Evolutionary conservation across 1,140 invertebrate genomes (phyloP).

Genomic region (Calliphora vicina): DNA sequence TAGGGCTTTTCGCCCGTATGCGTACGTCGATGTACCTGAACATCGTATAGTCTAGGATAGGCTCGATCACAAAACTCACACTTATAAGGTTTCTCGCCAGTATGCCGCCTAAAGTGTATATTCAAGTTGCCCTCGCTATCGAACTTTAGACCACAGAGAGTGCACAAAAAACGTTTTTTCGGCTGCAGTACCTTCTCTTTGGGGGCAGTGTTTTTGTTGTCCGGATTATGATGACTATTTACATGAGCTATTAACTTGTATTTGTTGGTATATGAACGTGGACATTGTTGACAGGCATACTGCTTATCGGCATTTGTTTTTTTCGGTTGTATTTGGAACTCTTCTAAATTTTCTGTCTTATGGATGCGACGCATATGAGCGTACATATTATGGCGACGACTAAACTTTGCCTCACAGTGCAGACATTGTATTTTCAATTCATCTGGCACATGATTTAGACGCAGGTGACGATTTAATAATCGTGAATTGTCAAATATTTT

Average conservation of each 20-base stretch:
- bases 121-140: slow-evolving; percentile 5
- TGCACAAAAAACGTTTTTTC: neutral
- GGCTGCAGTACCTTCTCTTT: neutral
- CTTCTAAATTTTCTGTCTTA: slow-evolving; percentile 7
- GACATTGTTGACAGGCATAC: neutral
- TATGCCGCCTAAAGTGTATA: slow-evolving; percentile 27
- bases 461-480: neutral
- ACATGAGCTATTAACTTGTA: slow-evolving; percentile 18
- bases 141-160: slow-evolving; percentile 1
- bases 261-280: slow-evolving; percentile 3
- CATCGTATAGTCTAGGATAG: neutral
- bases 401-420: slow-evolving; percentile 1
- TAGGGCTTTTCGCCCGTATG: slow-evolving; percentile 29
- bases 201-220: neutral
- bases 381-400: slow-evolving; percentile 21
- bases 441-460: neutral
- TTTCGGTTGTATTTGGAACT: neutral
- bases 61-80: slow-evolving; percentile 30
- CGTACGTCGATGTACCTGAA: neutral
- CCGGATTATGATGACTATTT: neutral
- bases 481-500: slow-evolving; percentile 10
- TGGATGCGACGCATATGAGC: slow-evolving; percentile 5
- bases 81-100: slow-evolving; percentile 36
- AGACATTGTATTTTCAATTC: slow-evolving; percentile 25
- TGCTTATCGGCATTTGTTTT: neutral